Conservation (phyloP, 1,140 invertebrate genomes). For the Nasonia giraulti region DNA sequence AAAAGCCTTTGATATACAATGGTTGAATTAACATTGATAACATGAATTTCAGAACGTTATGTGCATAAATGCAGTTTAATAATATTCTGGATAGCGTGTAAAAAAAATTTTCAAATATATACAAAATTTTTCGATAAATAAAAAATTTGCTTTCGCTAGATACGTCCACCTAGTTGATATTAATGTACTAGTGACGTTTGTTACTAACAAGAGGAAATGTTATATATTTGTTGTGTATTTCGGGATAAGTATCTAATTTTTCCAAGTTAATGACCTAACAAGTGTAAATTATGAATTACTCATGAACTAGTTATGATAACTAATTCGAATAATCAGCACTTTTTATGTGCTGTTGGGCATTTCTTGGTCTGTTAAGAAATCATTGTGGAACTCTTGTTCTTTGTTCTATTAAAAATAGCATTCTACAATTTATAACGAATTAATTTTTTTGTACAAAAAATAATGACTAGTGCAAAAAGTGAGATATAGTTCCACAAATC, state of each 20-base stretch:
- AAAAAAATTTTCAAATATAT: background rate
- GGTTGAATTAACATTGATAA: background rate
- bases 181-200: no score
- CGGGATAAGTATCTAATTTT: background rate
- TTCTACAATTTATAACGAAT: background rate
- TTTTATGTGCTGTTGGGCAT: slow-evolving; percentile 66
- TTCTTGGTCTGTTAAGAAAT: slow-evolving; percentile 66
- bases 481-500: background rate
- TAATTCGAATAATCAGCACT: slow-evolving; percentile 42
- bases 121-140: no score
- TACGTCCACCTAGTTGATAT: no score
- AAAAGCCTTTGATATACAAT: background rate
- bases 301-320: slow-evolving; percentile 8
- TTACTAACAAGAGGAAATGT: background rate
- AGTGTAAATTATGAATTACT: slow-evolving; percentile 9
- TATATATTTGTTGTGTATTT: background rate
- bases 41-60: background rate
- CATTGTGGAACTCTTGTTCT: slow-evolving; percentile 59
- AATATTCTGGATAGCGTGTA: background rate
- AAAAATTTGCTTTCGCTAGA: no score
- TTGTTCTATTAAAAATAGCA: background rate
- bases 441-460: background rate
- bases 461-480: background rate
- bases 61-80: background rate
- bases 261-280: slow-evolving; percentile 14